phyloP scores from a whole-genome alignment of 2,797 vertebrate species.

The Mustela erminea region DNA sequence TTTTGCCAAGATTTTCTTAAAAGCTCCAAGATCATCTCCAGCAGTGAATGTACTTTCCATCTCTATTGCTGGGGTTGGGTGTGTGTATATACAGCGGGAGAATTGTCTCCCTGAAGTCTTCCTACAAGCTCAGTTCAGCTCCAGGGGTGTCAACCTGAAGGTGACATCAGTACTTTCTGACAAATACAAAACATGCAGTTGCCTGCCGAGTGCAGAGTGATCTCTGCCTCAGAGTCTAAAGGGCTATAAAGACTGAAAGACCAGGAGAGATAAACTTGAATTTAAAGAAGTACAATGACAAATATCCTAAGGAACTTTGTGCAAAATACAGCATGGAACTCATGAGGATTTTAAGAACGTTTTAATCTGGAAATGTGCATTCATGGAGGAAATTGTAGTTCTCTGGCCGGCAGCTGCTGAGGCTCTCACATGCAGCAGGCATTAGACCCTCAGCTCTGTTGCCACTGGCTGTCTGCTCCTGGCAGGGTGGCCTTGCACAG shows the following conservation, averaged over 20 bases:
- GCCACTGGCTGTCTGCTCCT: not conserved
- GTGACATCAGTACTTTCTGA: not conserved
- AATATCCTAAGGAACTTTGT: not conserved
- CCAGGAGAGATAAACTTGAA: not conserved
- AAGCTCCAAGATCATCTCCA: not conserved
- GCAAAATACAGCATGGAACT: not conserved
- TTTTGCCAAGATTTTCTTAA: not conserved
- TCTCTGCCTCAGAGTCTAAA: not conserved
- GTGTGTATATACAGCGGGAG: not conserved
- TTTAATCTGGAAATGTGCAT: not conserved
- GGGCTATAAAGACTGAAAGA: not conserved
- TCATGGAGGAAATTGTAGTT: not conserved
- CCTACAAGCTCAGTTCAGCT: not conserved
- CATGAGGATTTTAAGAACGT: not conserved
- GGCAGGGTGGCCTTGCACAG: not conserved
- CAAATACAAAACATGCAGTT: conserved; percentile 10
- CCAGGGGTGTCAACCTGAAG: not conserved
- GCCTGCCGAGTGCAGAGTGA: not conserved
- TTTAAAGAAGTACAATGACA: not conserved
- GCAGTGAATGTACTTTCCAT: not conserved
- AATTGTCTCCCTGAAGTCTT: not conserved
- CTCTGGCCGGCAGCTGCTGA: not conserved
- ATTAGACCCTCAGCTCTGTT: no score
- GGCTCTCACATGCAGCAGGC: not conserved
- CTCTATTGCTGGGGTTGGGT: not conserved